These are phyloP conservation scores for Prietella phreatophila DNA, from an alignment of 2,113 vertebrate species.

Conservation along the genomic window DNA sequence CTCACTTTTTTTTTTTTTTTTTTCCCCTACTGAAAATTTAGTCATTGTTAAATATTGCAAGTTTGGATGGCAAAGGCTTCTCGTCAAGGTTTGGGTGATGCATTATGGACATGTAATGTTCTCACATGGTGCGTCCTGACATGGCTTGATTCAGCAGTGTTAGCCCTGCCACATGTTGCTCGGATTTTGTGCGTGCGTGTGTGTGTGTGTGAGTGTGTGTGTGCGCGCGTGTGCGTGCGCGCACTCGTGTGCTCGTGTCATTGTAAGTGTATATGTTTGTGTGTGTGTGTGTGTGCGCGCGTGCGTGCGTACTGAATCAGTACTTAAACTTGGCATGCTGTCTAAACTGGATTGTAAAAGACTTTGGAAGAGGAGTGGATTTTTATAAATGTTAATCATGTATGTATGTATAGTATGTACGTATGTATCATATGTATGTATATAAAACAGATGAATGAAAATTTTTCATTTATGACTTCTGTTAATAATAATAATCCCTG, in stretches of 20 bases:
- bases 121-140: conserved; percentile 35
- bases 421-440: conserved; percentile 47
- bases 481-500: neutral
- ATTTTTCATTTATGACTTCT: neutral
- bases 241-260: neutral
- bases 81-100: conserved; percentile 16
- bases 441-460: conserved; percentile 20
- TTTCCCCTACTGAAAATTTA: neutral
- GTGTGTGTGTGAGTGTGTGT: neutral
- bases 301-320: conserved; percentile 71
- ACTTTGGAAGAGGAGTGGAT: conserved; percentile 55
- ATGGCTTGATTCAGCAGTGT: conserved; percentile 58
- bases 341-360: conserved; percentile 69
- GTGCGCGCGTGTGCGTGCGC: neutral
- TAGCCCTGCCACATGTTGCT: conserved; percentile 54
- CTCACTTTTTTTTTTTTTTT: neutral
- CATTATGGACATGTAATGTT: conserved; percentile 30
- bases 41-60: neutral
- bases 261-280: conserved; percentile 36
- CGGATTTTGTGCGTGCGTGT: conserved; percentile 44
- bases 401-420: conserved; percentile 64
- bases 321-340: conserved; percentile 74
- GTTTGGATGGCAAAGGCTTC: neutral
- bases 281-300: neutral
- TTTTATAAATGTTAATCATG: conserved; percentile 64